Base-by-base conservation (phyloP, 2,888 invertebrate species). In the Pheosia tremula region DNA sequence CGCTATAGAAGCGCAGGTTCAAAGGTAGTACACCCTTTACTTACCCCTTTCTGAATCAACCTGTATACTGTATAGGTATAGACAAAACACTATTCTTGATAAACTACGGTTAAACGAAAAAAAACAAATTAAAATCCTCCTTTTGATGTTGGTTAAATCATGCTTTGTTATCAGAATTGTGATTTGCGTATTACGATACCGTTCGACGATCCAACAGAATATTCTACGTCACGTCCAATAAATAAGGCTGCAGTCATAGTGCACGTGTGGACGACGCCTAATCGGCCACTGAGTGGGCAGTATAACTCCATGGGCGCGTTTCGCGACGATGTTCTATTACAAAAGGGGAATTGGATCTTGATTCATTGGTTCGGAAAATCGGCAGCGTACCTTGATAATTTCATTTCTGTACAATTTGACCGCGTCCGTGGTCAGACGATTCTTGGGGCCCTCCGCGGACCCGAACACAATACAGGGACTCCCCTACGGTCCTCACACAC, bases 391-490 rank as follows among this genome's bases (percentile, higher is more conserved):
- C 93, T 93, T 93, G 93, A 93, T 93, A 93, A 93, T 93, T 93
- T 93, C 93, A 93, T 93, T 93, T 93, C 93, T 93, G 93, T 93
- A 93, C 93, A 93, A 93, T 93, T 93, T 93, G 93, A 93, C 91
- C 93, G 93, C 89, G 89, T 84, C 88, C 89, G 91, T 90, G 92
- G 92, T 91, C 92, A 89, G 92, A 80, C 91, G 90, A 89, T 89
- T 90, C 91, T 89, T 90, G 86, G 88, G 87, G 88, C 84, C 87
- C 91, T 87, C 90, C 80, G 84, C 83, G 91, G 92, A 82, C 85
- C 86, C 89, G 85, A 87, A 86, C 80, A 93, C 91, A 93, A 93
- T 93, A 90, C 92, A 83, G 79, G 81, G 83, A 85, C 86, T 88
- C 90, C 92, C 91, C 91, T 86, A 88, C 88, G 91, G 89, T 82